Evolutionary conservation across 2,113 vertebrate species (phyloP), one percentile per base, ranked within the genome.

Genomic region (Pelecanoides urinatrix): DNA sequence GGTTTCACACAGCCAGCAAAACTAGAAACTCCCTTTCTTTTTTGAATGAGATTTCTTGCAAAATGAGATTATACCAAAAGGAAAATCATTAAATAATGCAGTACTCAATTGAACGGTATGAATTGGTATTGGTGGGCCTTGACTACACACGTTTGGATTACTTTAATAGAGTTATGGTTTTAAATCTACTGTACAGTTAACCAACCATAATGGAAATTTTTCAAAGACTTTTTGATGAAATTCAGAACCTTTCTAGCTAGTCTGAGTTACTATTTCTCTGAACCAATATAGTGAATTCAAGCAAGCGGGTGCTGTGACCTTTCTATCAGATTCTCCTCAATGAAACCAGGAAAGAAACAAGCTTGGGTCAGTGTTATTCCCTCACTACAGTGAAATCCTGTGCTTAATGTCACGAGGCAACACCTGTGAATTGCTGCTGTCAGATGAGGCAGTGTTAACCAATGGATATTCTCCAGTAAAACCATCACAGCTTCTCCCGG

Each of bases 71-170:
- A 92, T 11, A 88, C 10, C 30, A 63, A 68, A 71, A 86, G 20
- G 22, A 82, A 92, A 65, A 56, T 36, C 9, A 93, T 86, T 82
- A 66, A 90, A 65, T 76, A 79, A 70, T 25, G 22, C 34, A 86
- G 10, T 16, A 55, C n/a, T 73, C 58, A 72, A 18, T 67, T 66
- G 73, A 86, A 85, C 1, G 0, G 14, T 11, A 42, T 27, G 21
- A 90, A 47, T 2, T 80, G 36, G 23, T 68, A 73, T 47, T 40
- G 27, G 11, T 27, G 40, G 58, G 30, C 53, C 71, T 76, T 83
- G 40, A n/a, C 82, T 79, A 53, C n/a, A 78, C 42, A 58, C 5
- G 9, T 53, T 70, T 70, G 45, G 45, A 50, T 73, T 76, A 79
- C 45, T 66, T 70, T 32, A 76, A 73, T 1, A 79, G 53, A 65